Percentiles rank a stretch among this genome's conserved stretches.
phyloP scores from a whole-genome alignment of 2,797 vertebrate genomes.

The Enteromius anoplus region DNA sequence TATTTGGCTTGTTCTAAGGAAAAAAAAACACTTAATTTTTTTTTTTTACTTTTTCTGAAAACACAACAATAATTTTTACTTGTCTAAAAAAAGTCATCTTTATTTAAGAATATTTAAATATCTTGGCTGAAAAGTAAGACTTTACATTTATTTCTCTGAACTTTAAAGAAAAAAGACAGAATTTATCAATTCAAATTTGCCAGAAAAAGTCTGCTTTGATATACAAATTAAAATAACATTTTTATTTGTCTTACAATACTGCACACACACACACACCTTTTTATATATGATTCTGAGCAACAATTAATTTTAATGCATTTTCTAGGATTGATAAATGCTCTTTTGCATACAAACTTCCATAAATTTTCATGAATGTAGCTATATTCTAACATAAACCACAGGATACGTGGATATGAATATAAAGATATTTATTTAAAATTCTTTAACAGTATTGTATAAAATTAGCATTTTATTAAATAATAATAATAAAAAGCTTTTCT shows the following conservation, averaged over 20 bases:
- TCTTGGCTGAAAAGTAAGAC: no score
- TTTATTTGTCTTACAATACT: not conserved
- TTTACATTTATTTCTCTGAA: not conserved
- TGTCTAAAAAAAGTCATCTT: no score
- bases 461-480: no score
- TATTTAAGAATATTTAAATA: no score
- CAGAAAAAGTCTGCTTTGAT: not conserved
- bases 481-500: not conserved
- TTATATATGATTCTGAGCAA: not conserved
- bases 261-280: not conserved
- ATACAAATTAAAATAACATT: not conserved
- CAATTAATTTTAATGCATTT: not conserved
- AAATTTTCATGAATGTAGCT: not conserved
- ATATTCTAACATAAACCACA: not conserved
- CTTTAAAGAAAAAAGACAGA: not conserved
- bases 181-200: not conserved
- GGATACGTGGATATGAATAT: no score
- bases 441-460: no score
- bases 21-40: no score
- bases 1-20: no score
- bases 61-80: no score
- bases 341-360: not conserved
- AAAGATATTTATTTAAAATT: not conserved
- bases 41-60: no score
- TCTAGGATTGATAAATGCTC: not conserved